Conservation (phyloP, 2,888 invertebrate species). For the Allygus modestus region DNA sequence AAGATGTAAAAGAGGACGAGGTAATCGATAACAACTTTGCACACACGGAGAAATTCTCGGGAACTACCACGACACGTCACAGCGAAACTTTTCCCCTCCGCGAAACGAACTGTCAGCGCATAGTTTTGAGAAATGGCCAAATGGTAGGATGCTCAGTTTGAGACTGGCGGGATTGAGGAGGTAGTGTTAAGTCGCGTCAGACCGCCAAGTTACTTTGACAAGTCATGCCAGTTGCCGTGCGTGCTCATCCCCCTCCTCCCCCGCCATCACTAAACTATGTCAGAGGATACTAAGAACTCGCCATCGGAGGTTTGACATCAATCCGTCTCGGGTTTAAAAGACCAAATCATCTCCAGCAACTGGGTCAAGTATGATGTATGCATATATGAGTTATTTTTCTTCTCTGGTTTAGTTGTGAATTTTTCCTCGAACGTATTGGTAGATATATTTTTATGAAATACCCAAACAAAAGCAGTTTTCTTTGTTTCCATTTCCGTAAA, state of each 20-base stretch:
- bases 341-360: not conserved
- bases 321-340: conserved; percentile 43
- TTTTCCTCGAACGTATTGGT: too few species aligned
- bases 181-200: conserved; percentile 31
- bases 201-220: conserved; percentile 47
- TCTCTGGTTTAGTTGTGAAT: too few species aligned
- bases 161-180: conserved; percentile 27
- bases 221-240: conserved; percentile 52
- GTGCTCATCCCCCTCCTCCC: conserved; percentile 7
- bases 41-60: conserved; percentile 2
- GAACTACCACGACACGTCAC: not conserved
- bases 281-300: conserved; percentile 43
- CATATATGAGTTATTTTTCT: not conserved
- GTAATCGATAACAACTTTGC: conserved; percentile 5
- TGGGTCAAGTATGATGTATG: conserved; percentile 39
- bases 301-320: conserved; percentile 38
- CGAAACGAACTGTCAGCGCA: conserved; percentile 30
- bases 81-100: conserved; percentile 23
- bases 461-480: too few species aligned
- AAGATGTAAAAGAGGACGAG: not conserved
- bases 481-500: too few species aligned
- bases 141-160: not conserved
- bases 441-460: too few species aligned
- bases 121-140: conserved; percentile 28
- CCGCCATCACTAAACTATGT: conserved; percentile 17